Percentiles rank a stretch among this genome's conserved stretches.
phyloP scores from a whole-genome alignment of 2,888 invertebrate genomes.

The Diarsia rubi region DNA sequence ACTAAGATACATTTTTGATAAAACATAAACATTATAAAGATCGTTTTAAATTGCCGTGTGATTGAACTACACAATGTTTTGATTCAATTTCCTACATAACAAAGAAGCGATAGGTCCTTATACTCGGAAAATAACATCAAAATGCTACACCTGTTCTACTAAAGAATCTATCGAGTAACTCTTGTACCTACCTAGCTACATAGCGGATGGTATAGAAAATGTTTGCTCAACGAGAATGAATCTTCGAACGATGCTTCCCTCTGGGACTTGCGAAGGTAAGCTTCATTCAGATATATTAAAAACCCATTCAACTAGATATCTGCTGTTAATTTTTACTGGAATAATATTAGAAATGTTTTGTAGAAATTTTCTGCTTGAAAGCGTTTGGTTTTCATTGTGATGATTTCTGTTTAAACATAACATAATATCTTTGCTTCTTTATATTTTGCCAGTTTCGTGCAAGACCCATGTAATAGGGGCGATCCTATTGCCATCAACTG shows the following conservation, averaged over 20 bases:
- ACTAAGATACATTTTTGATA: neutral
- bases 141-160: conserved; percentile 42
- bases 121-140: conserved; percentile 27
- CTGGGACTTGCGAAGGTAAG: conserved; percentile 61
- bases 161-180: conserved; percentile 24
- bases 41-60: neutral
- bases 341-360: neutral
- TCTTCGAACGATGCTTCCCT: conserved; percentile 59
- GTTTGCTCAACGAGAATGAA: conserved; percentile 66
- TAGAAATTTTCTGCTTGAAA: conserved; percentile 10
- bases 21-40: neutral
- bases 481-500: no score
- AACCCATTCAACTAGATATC: conserved; percentile 31
- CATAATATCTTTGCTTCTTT: no score
- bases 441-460: no score
- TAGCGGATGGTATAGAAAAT: conserved; percentile 60
- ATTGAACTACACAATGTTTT: conserved; percentile 8
- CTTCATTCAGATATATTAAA: conserved; percentile 54
- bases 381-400: neutral
- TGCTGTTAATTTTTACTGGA: neutral
- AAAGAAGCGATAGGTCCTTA: neutral
- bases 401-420: no score
- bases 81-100: conserved; percentile 28
- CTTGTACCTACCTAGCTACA: neutral
- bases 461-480: no score